These are phyloP conservation scores for Nemurella pictetii DNA, from an alignment of 2,888 invertebrate species.

Conservation along the genomic window DNA sequence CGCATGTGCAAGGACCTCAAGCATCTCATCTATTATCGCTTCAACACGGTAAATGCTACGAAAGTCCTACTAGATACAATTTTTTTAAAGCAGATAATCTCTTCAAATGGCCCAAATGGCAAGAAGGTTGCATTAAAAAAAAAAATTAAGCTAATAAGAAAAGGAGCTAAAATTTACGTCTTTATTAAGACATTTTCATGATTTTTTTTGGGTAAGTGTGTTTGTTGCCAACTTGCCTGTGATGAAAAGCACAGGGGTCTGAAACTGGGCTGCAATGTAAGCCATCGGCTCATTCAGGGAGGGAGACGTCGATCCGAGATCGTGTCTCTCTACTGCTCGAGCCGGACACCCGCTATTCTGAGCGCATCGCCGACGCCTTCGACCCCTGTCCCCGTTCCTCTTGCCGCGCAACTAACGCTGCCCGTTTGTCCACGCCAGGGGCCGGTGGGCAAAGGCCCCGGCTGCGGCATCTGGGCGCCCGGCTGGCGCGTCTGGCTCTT, in stretches of 20 bases:
- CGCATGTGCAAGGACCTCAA: slow-evolving; percentile 99
- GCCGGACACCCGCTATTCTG: slow-evolving; percentile 35
- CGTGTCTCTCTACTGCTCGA: slow-evolving; percentile 2
- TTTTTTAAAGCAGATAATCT: too few species aligned
- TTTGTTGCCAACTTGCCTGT: slow-evolving; percentile 22
- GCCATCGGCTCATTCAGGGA: slow-evolving; percentile 47
- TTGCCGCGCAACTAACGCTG: neutral
- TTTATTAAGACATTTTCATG: too few species aligned
- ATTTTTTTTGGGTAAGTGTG: too few species aligned
- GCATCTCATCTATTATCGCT: slow-evolving; percentile 98
- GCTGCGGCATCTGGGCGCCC: slow-evolving; percentile 98
- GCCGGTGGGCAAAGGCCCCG: slow-evolving; percentile 97
- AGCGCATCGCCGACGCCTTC: slow-evolving; percentile 10
- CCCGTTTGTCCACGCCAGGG: slow-evolving; percentile 61
- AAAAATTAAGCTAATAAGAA: too few species aligned
- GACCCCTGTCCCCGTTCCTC: neutral
- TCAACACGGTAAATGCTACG: slow-evolving; percentile 86
- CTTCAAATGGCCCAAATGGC: too few species aligned
- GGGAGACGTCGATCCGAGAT: slow-evolving; percentile 34
- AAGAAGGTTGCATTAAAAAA: too few species aligned
- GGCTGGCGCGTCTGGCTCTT: slow-evolving; percentile 99
- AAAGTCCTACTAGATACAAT: too few species aligned
- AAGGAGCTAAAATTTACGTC: too few species aligned
- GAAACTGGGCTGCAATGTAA: slow-evolving; percentile 45
- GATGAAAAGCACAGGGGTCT: slow-evolving; percentile 43